Conservation (phyloP, 2,888 invertebrate species). For the Halocaridina rubra region DNA sequence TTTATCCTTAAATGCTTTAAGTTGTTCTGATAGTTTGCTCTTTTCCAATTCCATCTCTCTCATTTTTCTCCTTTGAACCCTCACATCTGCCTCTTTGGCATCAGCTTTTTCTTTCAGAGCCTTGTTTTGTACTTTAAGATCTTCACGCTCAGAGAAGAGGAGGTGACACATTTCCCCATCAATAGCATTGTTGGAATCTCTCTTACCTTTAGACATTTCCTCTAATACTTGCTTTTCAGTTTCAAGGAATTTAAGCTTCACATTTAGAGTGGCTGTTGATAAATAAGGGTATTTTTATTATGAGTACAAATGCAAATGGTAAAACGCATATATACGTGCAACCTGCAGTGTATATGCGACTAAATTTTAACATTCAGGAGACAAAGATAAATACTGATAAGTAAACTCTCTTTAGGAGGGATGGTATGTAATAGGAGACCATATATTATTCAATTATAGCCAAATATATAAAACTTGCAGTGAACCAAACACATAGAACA, state of each 20-base stretch:
- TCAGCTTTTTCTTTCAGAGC: constrained; percentile 73
- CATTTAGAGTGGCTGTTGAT: constrained; percentile 24
- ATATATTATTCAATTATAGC: too few relatives aligned
- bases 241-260: constrained; percentile 50
- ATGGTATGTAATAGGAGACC: too few relatives aligned
- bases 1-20: constrained; percentile 37
- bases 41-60: constrained; percentile 38
- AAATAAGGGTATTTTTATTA: not conserved
- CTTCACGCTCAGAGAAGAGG: constrained; percentile 70
- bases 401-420: too few relatives aligned
- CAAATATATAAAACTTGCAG: too few relatives aligned
- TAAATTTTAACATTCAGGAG: too few relatives aligned
- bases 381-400: too few relatives aligned
- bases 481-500: too few relatives aligned
- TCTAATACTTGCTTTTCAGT: constrained; percentile 49
- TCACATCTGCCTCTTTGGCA: constrained; percentile 63
- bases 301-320: too few relatives aligned
- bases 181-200: not conserved
- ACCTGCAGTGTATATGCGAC: too few relatives aligned
- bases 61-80: constrained; percentile 72
- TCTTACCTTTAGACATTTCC: constrained; percentile 69
- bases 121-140: constrained; percentile 75
- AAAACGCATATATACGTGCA: too few relatives aligned
- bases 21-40: constrained; percentile 14
- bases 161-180: constrained; percentile 42